Conservation (phyloP, 2,888 invertebrate species). For the Drosophila conformis region DNA sequence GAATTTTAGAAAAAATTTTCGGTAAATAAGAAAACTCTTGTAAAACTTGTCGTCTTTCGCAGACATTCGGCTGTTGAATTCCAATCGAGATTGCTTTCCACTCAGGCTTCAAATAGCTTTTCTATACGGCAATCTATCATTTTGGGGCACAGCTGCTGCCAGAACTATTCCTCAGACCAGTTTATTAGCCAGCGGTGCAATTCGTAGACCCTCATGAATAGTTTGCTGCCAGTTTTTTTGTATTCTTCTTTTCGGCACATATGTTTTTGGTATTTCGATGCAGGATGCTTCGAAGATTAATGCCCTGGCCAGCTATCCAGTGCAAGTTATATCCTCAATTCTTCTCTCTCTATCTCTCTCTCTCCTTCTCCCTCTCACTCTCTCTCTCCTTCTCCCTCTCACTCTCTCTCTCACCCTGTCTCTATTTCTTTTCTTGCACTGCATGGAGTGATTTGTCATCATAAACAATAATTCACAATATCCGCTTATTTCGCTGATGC, state of each 20-base stretch:
- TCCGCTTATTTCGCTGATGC: conserved; percentile 40
- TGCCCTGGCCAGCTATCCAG: conserved; percentile 19
- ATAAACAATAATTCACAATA: conserved; percentile 66
- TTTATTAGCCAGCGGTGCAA: conserved; percentile 35
- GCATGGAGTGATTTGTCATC: conserved; percentile 58
- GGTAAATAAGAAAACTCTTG: neutral
- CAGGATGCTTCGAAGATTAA: conserved; percentile 54
- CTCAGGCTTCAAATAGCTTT: conserved; percentile 4
- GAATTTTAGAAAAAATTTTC: neutral
- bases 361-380: neutral
- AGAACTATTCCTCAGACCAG: conserved; percentile 1
- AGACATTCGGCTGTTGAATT: neutral
- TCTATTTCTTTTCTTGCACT: conserved; percentile 10
- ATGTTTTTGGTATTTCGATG: conserved; percentile 17
- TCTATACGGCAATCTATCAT: conserved; percentile 11
- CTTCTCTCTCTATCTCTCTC: neutral
- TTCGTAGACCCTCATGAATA: conserved; percentile 30
- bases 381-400: neutral
- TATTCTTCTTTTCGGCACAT: conserved; percentile 6
- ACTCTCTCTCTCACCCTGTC: too few species aligned
- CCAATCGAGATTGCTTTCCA: conserved; percentile 2
- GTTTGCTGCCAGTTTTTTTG: conserved; percentile 25
- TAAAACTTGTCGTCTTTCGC: neutral
- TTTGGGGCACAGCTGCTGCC: neutral
- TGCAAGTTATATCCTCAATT: neutral